Evolutionary conservation across 2,797 vertebrate genomes (phyloP).

Genomic region (Anolis apletophallus): DNA sequence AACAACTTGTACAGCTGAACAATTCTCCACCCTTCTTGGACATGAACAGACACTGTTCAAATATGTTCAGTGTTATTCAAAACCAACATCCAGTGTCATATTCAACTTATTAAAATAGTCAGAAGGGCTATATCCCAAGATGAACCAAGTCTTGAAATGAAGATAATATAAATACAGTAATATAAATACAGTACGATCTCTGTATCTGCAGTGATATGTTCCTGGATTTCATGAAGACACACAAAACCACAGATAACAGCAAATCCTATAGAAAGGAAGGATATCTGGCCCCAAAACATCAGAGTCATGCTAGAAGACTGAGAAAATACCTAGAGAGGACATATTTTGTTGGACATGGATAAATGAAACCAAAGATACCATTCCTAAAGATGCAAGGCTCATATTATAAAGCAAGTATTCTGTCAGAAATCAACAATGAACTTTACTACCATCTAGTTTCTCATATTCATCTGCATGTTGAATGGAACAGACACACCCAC

Average conservation of each 20-base stretch:
- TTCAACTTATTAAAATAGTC: background rate
- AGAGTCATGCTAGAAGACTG: no score
- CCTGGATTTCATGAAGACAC: no score
- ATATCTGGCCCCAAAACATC: no score
- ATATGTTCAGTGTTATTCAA: constrained; percentile 13
- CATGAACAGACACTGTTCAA: constrained; percentile 29
- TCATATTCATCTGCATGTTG: background rate
- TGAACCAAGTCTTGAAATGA: constrained; percentile 16
- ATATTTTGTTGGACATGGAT: no score
- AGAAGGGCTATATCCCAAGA: background rate
- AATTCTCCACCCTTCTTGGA: constrained; percentile 42
- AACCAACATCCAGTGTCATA: background rate
- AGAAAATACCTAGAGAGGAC: no score
- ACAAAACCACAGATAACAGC: no score
- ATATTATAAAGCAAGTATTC: no score
- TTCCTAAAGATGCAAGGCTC: no score
- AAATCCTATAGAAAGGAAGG: no score
- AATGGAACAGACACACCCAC: background rate
- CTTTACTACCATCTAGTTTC: background rate
- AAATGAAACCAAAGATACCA: no score
- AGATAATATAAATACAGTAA: background rate
- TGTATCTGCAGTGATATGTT: no score
- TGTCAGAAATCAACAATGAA: background rate
- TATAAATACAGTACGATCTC: background rate
- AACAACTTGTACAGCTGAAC: constrained; percentile 62